Conservation (phyloP, 1,140 invertebrate species). For the Vanessa atalanta region DNA sequence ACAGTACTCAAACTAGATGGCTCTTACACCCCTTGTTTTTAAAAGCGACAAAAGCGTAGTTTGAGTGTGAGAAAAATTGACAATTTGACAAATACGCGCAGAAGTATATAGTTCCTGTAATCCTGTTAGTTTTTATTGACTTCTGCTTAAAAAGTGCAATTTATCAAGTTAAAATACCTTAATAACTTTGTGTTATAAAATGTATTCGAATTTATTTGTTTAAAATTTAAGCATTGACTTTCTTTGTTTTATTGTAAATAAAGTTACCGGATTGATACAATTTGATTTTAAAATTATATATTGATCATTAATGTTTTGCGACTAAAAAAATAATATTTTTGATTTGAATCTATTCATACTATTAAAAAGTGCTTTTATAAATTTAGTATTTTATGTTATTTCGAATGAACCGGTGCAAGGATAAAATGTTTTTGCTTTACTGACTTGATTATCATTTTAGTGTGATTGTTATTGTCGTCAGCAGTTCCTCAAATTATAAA, state of each 20-base stretch:
- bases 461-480: conserved; percentile 3
- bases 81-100: conserved; percentile 58
- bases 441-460: conserved; percentile 17
- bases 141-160: conserved; percentile 23
- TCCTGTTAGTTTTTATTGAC: conserved; percentile 33
- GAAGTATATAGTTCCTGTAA: conserved; percentile 43
- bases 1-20: not conserved
- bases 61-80: conserved; percentile 44
- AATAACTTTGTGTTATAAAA: not conserved
- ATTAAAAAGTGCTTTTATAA: conserved; percentile 8
- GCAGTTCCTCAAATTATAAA: conserved; percentile 1
- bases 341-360: not conserved
- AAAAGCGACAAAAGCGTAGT: conserved; percentile 8
- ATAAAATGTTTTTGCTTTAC: conserved; percentile 9
- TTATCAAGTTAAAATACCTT: not conserved
- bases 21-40: not conserved
- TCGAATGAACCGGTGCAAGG: conserved; percentile 18
- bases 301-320: conserved; percentile 18
- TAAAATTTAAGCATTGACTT: not conserved
- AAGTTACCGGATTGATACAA: conserved; percentile 22
- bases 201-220: not conserved
- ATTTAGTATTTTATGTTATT: not conserved
- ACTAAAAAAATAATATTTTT: not conserved
- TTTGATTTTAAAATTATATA: conserved; percentile 26
- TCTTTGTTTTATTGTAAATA: conserved; percentile 19